Conservation (phyloP, 2,797 vertebrate species). For the Ataeniobius toweri region DNA sequence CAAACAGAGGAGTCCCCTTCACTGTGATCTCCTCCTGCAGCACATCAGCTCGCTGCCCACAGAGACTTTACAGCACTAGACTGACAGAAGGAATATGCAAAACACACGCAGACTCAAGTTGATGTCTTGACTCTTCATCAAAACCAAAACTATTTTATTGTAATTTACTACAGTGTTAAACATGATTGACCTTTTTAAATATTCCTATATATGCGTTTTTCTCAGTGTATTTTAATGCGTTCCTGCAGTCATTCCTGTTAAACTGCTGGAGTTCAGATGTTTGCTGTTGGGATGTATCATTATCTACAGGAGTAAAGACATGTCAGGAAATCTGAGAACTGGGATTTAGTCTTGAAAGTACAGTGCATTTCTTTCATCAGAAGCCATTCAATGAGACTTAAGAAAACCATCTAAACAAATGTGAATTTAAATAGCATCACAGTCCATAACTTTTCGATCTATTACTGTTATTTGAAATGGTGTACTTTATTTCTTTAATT, state of each 20-base stretch:
- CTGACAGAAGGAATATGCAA: constrained; percentile 4
- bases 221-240: not conserved
- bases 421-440: not conserved
- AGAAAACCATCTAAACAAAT: constrained; percentile 10
- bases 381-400: not conserved
- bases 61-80: constrained; percentile 2
- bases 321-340: not conserved
- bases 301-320: not conserved
- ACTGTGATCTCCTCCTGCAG: constrained; percentile 86
- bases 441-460: not conserved
- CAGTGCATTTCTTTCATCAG: constrained; percentile 1
- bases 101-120: not conserved
- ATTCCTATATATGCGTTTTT: not conserved
- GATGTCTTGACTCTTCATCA: not conserved
- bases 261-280: constrained; percentile 6
- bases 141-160: not conserved
- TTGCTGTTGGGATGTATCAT: not conserved
- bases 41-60: constrained; percentile 75
- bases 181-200: not conserved
- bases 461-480: not conserved
- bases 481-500: not conserved
- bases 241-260: constrained; percentile 6
- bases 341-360: constrained; percentile 24
- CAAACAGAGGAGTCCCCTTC: constrained; percentile 82
- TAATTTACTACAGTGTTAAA: not conserved